Percentiles rank a stretch among this genome's conserved stretches.
Evolutionary conservation across 2,888 invertebrate genomes (phyloP).

Genomic region (Troides helena): DNA sequence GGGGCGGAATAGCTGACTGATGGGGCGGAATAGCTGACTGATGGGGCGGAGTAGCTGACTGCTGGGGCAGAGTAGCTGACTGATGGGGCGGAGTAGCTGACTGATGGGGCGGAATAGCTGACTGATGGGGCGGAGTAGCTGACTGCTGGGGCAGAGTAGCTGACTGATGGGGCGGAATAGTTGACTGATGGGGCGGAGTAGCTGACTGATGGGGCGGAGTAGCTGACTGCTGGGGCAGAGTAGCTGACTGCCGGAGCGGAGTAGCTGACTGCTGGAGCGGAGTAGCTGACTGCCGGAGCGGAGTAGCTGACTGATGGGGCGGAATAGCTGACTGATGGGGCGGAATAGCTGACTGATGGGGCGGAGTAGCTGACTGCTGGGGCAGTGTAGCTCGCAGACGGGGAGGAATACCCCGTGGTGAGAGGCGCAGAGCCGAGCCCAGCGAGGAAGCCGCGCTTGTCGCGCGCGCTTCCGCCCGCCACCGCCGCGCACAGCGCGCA

Average conservation of each 20-base stretch:
- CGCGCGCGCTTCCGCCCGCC: conserved; percentile 41
- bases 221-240: too few relatives aligned
- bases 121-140: conserved; percentile 27
- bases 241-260: too few relatives aligned
- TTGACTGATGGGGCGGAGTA: conserved; percentile 28
- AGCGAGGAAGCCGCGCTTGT: conserved; percentile 48
- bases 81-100: too few relatives aligned
- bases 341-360: too few relatives aligned
- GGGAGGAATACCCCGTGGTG: conserved; percentile 29
- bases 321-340: background rate
- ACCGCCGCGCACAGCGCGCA: conserved; percentile 41
- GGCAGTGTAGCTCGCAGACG: conserved; percentile 31
- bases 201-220: conserved; percentile 24
- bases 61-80: conserved; percentile 20
- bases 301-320: conserved; percentile 9
- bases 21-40: conserved; percentile 20
- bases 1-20: conserved; percentile 22
- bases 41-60: conserved; percentile 30
- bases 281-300: conserved; percentile 28
- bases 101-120: too few relatives aligned
- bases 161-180: conserved; percentile 27
- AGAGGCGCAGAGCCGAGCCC: conserved; percentile 32
- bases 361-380: conserved; percentile 1
- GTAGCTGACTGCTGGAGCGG: too few relatives aligned
- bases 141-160: conserved; percentile 29